phyloP scores from a whole-genome alignment of 2,888 invertebrate species.

The Homarus gammarus region DNA sequence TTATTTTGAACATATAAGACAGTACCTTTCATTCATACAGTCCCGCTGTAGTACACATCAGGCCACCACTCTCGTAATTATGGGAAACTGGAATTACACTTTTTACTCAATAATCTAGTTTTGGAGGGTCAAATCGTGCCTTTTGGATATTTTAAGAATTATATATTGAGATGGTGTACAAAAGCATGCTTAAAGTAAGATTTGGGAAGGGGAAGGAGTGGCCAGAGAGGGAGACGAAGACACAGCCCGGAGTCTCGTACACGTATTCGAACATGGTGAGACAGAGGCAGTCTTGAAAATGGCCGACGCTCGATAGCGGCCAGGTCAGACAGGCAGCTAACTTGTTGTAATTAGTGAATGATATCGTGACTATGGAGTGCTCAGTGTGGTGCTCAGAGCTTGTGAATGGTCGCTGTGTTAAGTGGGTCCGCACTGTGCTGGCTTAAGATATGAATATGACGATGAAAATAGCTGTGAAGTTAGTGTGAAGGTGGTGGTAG shows the following conservation, averaged over 20 bases:
- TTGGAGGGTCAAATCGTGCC: not conserved
- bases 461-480: slow-evolving; percentile 21
- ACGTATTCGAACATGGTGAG: not conserved
- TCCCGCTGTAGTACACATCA: slow-evolving; percentile 66
- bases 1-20: slow-evolving; percentile 18
- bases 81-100: not conserved
- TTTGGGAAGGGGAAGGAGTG: not conserved
- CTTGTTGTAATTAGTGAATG: slow-evolving; percentile 41
- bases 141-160: not conserved
- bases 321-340: slow-evolving; percentile 49
- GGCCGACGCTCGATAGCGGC: slow-evolving; percentile 75
- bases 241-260: not conserved
- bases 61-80: slow-evolving; percentile 44
- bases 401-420: slow-evolving; percentile 29
- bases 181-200: not conserved
- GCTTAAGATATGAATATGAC: slow-evolving; percentile 22
- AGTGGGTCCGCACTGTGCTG: not conserved
- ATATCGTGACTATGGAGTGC: slow-evolving; percentile 34
- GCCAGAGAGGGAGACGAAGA: not conserved
- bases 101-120: not conserved
- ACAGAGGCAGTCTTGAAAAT: slow-evolving; percentile 73
- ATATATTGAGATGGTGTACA: not conserved
- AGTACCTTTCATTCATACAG: slow-evolving; percentile 56
- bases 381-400: slow-evolving; percentile 37
- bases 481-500: not conserved